These are phyloP conservation scores for Andrena fulva DNA, from an alignment of 2,888 invertebrate genomes.

Conservation along the genomic window DNA sequence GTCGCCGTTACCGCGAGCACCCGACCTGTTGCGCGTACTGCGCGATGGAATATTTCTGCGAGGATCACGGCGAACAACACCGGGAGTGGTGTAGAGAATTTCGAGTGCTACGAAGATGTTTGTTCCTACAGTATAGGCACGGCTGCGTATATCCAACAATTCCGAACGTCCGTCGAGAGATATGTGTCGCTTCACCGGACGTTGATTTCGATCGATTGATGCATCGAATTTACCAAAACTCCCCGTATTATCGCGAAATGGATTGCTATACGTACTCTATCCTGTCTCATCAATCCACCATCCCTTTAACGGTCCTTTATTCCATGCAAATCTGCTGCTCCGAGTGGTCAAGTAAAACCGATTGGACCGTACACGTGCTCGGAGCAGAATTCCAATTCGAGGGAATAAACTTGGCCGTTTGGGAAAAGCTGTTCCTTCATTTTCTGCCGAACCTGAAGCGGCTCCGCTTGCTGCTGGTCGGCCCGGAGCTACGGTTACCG, in stretches of 20 bases:
- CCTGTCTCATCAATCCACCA: conserved; percentile 88
- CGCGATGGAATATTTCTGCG: conserved; percentile 87
- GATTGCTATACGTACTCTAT: conserved; percentile 88
- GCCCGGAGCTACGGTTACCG: conserved; percentile 88
- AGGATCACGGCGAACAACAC: conserved; percentile 87
- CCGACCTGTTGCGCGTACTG: conserved; percentile 87
- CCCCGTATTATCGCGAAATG: conserved; percentile 83
- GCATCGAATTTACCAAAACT: conserved; percentile 85
- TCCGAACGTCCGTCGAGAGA: conserved; percentile 85
- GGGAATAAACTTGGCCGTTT: conserved; percentile 88
- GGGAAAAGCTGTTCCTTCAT: conserved; percentile 90
- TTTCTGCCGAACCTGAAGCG: conserved; percentile 86
- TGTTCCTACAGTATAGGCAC: conserved; percentile 87
- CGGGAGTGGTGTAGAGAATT: conserved; percentile 88
- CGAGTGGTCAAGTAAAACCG: conserved; percentile 67
- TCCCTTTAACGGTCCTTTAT: conserved; percentile 88
- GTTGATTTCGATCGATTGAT: conserved; percentile 85
- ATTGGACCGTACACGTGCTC: conserved; percentile 86
- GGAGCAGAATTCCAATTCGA: conserved; percentile 91
- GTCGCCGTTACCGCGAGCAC: conserved; percentile 85
- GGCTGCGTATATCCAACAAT: conserved; percentile 86
- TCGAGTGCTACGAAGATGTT: conserved; percentile 87
- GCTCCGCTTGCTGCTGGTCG: conserved; percentile 88
- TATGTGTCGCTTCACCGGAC: conserved; percentile 77
- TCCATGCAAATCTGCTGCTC: conserved; percentile 85